These are phyloP conservation scores for Sebastiscus tertius DNA, from an alignment of 2,797 vertebrate species.

Conservation along the genomic window DNA sequence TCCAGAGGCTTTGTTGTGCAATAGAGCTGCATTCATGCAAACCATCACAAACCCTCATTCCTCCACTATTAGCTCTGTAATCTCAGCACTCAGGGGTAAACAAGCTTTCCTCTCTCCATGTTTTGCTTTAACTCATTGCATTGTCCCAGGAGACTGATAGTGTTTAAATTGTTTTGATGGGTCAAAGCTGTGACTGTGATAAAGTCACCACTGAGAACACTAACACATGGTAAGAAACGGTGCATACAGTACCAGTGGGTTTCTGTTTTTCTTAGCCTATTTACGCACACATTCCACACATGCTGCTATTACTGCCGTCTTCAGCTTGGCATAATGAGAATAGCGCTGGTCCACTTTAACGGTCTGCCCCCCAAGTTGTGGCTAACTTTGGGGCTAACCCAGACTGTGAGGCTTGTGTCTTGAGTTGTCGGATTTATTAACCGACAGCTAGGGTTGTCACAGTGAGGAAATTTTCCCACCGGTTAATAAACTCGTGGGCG, in stretches of 20 bases:
- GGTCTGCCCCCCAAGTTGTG: too few relatives aligned
- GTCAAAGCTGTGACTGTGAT: conserved; percentile 38
- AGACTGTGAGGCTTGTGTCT: too few relatives aligned
- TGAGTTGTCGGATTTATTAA: too few relatives aligned
- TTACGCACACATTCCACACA: background rate
- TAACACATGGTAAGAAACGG: background rate
- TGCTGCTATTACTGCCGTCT: background rate
- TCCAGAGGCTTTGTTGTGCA: conserved; percentile 61
- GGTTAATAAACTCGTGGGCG: too few relatives aligned
- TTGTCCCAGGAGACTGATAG: conserved; percentile 37
- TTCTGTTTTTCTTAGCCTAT: background rate
- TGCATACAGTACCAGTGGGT: background rate
- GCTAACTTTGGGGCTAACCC: too few relatives aligned
- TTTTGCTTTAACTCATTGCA: conserved; percentile 35
- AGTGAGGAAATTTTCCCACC: too few relatives aligned
- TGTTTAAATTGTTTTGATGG: conserved; percentile 42
- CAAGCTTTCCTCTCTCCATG: conserved; percentile 52
- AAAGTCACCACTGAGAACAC: conserved; percentile 22
- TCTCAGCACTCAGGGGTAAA: conserved; percentile 38
- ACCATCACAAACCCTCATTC: conserved; percentile 46
- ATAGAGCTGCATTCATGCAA: conserved; percentile 47
- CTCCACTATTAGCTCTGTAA: conserved; percentile 43
- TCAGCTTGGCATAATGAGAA: too few relatives aligned
- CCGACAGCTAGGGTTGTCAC: too few relatives aligned
- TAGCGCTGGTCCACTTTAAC: too few relatives aligned